Base-by-base conservation (phyloP, 2,888 invertebrate genomes). In the Drosophila algonquin region DNA sequence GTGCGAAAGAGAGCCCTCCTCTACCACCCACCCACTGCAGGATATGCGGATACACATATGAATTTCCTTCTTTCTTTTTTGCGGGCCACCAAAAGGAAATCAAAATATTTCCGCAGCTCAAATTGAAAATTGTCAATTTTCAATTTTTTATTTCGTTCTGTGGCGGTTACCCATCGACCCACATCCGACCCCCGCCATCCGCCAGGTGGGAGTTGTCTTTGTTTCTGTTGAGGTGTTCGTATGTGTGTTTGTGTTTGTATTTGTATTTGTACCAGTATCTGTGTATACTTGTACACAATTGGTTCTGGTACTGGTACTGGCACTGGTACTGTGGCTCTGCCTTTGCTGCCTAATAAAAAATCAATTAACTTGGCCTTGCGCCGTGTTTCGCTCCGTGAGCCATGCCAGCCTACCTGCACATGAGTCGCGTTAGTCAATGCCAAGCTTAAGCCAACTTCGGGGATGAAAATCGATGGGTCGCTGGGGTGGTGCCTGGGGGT, bases 121-220 rank as follows among this genome's bases (percentile, higher is more conserved):
- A 82, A 82, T 85, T 82, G 86, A 87, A 82, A 82, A 87, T 86
- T 82, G 86, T 80, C 82, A 82, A 87, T 82, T 82, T 71, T 24
- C 47, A 46, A 57, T 54, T 71, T 87, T 81, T 79, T 46, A 63
- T 57, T 60, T 65, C 44, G 40, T 55, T 64, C 50, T 21, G 24
- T 14, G 1, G 56, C 16, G 51, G 56, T 72, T 62, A 52, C 53
- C 46, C 63, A 68, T 70, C 10, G 21, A 14, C 7, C 21, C 52
- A 48, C 35, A 54, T 30, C 46, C 58, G 40, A 40, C 40, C 14
- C 40, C 40, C 40, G n/a, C n/a, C 40, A 40, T 21, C 40, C 40
- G n/a, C n/a, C 40, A 40, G 40, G 14, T 40, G 40, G 40, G 2
- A 40, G 7, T n/a, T 6, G 14, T 3, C 40, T 14, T 7, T 7